phyloP scores from a whole-genome alignment of 2,888 invertebrate genomes.

The Melitaea athalia region DNA sequence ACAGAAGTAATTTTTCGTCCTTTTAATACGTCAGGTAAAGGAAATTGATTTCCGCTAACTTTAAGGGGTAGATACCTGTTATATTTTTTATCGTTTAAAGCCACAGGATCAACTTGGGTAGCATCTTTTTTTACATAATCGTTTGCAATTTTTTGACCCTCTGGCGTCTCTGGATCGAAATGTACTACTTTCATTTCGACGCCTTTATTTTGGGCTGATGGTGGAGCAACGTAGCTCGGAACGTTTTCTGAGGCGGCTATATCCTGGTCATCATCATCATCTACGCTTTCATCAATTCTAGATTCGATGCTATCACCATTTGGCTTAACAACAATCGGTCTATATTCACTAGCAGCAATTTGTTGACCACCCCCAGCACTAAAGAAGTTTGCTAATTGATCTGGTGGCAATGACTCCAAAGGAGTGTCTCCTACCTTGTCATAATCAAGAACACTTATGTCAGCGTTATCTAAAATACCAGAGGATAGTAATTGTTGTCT shows the following conservation, averaged over 20 bases:
- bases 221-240: slow-evolving; percentile 61
- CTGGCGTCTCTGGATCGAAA: slow-evolving; percentile 88
- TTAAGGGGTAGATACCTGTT: slow-evolving; percentile 92
- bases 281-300: slow-evolving; percentile 70
- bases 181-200: slow-evolving; percentile 93
- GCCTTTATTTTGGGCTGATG: slow-evolving; percentile 73
- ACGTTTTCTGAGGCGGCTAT: slow-evolving; percentile 82
- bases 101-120: slow-evolving; percentile 88
- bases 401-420: slow-evolving; percentile 90
- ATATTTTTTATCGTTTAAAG: slow-evolving; percentile 88
- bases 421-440: slow-evolving; percentile 94
- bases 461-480: slow-evolving; percentile 93
- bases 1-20: slow-evolving; percentile 92
- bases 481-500: slow-evolving; percentile 91
- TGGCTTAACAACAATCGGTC: slow-evolving; percentile 85
- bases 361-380: slow-evolving; percentile 91
- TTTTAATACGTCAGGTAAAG: slow-evolving; percentile 88
- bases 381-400: slow-evolving; percentile 93
- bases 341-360: slow-evolving; percentile 86
- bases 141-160: slow-evolving; percentile 87
- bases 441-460: slow-evolving; percentile 93
- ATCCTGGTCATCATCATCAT: slow-evolving; percentile 73
- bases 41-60: slow-evolving; percentile 92
- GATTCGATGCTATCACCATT: slow-evolving; percentile 83
- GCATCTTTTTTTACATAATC: slow-evolving; percentile 88